Percentiles rank a stretch among this genome's conserved stretches.
These are phyloP conservation scores for Drosophila subobscura DNA, from an alignment of 1,140 invertebrate species.

Conservation along the genomic window DNA sequence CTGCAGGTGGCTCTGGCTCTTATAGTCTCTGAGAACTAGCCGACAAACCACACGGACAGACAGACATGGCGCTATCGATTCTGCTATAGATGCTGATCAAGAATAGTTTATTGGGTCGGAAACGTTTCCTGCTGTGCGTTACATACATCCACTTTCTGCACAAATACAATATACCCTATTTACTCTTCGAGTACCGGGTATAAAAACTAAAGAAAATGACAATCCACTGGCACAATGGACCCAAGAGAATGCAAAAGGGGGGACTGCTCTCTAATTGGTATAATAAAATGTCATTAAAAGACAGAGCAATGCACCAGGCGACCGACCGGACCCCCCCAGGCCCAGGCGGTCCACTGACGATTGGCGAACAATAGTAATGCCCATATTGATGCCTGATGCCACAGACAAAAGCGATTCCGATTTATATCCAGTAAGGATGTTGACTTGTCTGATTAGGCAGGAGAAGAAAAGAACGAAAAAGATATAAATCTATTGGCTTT, in stretches of 20 bases:
- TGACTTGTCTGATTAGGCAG: conserved; percentile 30
- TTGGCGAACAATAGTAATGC: conserved; percentile 37
- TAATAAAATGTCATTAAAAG: conserved; percentile 77
- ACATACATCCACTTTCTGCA: too few species aligned
- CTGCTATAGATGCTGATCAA: too few species aligned
- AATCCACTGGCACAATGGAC: conserved; percentile 29
- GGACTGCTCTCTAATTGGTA: conserved; percentile 67
- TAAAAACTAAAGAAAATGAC: conserved; percentile 5
- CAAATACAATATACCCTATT: too few species aligned
- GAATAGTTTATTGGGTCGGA: too few species aligned
- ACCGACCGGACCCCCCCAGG: conserved; percentile 1
- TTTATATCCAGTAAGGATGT: conserved; percentile 20
- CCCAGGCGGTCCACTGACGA: conserved; percentile 27
- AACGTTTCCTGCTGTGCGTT: too few species aligned
- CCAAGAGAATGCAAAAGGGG: conserved; percentile 36
- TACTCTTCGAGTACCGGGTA: too few species aligned
- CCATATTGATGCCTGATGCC: conserved; percentile 42
- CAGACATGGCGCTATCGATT: too few species aligned
- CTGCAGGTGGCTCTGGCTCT: too few species aligned
- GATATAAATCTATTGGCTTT: too few species aligned
- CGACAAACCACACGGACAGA: too few species aligned
- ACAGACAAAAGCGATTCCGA: conserved; percentile 21
- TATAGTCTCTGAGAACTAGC: too few species aligned
- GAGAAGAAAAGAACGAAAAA: too few species aligned
- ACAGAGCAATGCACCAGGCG: conserved; percentile 39